Base-by-base conservation (phyloP, 2,888 invertebrate genomes). In the Meta bourneti region DNA sequence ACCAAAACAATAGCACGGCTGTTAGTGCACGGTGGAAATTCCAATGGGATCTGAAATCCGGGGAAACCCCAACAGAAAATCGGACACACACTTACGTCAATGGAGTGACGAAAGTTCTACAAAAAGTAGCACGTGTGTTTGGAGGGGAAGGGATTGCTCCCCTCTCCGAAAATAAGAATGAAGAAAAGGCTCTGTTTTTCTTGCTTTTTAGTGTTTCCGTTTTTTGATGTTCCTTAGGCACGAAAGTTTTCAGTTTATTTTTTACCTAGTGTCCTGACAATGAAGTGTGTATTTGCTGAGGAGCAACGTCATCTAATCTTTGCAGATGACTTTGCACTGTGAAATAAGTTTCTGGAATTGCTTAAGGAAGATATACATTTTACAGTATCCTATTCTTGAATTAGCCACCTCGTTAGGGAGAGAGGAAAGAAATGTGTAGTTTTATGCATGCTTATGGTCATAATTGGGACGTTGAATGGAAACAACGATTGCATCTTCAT, bases 41-140 rank as follows among this genome's bases (percentile, higher is more conserved):
- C 72, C 80, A 79, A 80, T 20, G 19, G 34, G n/a, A 48, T n/a
- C 52, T 87, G 87, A 87, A 87, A 87, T 54, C 51, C 20, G 74
- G 87, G 87, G 49, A 87, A 79, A 71, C 54, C 87, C 52, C 19
- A 19, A 48, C 16, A 19, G 71, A 71, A 48, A 74, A 74, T 82
- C n/a, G 48, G 48, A 34, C 75, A 52, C 20, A 34, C 75, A 54
- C 51, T 52, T 84, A 84, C 84, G 84, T 84, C 75, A 84, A 34
- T 48, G 61, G 75, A 16, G 13, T 52, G 54, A 79, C 79, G 79
- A 79, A 79, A 79, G 19, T 11, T 52, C 19, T 20, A 34, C 61
- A 61, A 16, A 20, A 13, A 34, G 61, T 79, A 61, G 48, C n/a
- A 70, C 71, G 9, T 16, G 54, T 61, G 75, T 61, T 48, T 7